These are phyloP conservation scores for Danio tinwini DNA, from an alignment of 2,797 vertebrate genomes.

Conservation along the genomic window DNA sequence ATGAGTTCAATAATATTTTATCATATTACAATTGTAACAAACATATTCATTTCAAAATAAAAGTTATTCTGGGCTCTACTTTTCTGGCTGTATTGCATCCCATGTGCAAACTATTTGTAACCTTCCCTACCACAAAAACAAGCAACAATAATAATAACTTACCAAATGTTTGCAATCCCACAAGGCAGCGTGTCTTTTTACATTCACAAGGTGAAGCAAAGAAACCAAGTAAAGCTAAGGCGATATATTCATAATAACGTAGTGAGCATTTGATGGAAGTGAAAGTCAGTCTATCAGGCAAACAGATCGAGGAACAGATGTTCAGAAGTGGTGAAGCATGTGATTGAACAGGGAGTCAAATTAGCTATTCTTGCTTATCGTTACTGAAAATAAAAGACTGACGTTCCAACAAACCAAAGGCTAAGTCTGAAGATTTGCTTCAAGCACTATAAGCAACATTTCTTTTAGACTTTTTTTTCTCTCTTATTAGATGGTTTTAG, in stretches of 20 bases:
- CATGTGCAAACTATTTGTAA: too few relatives aligned
- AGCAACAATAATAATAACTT: conserved; percentile 22
- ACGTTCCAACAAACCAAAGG: neutral
- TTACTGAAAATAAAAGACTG: neutral
- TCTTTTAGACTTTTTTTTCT: neutral
- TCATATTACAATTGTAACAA: too few relatives aligned
- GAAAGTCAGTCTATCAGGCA: conserved; percentile 6
- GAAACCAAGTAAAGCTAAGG: neutral
- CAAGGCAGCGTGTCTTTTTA: neutral
- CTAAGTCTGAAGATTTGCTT: neutral
- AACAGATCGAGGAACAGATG: conserved; percentile 11
- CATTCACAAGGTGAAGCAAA: neutral
- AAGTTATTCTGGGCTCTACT: too few relatives aligned
- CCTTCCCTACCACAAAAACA: too few relatives aligned
- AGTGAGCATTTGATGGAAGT: conserved; percentile 30
- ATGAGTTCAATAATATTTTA: too few relatives aligned
- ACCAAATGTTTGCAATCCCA: conserved; percentile 31
- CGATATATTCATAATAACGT: neutral
- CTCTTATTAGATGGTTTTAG: neutral
- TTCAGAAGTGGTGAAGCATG: conserved; percentile 5
- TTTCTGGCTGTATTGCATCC: too few relatives aligned
- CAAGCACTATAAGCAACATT: neutral
- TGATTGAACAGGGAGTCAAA: neutral
- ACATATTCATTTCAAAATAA: too few relatives aligned
- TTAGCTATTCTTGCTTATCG: neutral